These are phyloP conservation scores for Chrysogorgia sp. DNA, from an alignment of 92 coral and sea anemone genomes.

Conservation along the genomic window DNA sequence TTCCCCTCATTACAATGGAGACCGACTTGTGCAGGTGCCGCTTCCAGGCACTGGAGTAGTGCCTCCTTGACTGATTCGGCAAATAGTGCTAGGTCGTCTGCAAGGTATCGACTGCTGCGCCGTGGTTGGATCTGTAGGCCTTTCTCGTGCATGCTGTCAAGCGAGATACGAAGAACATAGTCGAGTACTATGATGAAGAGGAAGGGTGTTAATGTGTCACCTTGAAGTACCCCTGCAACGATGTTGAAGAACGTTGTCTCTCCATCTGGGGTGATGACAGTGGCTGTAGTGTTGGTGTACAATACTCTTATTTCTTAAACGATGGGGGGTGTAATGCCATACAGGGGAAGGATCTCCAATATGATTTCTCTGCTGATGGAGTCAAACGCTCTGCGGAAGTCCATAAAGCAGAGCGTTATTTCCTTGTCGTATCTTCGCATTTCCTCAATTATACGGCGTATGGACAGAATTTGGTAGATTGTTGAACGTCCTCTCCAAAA, in stretches of 20 bases:
- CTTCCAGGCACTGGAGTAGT: conserved; percentile 48
- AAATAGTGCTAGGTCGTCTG: conserved; percentile 51
- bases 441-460: too few species aligned
- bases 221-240: conserved; percentile 46
- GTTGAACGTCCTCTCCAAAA: too few species aligned
- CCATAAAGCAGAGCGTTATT: too few species aligned
- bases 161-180: conserved; percentile 47
- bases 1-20: conserved; percentile 50
- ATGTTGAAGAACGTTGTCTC: conserved; percentile 61
- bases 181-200: conserved; percentile 48
- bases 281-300: conserved; percentile 52
- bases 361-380: too few species aligned
- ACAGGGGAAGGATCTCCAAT: too few species aligned
- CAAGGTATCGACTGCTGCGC: conserved; percentile 47
- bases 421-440: too few species aligned
- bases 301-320: too few species aligned
- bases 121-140: conserved; percentile 53
- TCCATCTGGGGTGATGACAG: conserved; percentile 59
- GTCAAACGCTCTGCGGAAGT: too few species aligned
- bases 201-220: conserved; percentile 55
- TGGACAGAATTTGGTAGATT: too few species aligned
- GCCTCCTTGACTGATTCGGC: conserved; percentile 54
- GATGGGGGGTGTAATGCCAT: too few species aligned
- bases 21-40: conserved; percentile 52
- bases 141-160: conserved; percentile 37